These are phyloP conservation scores for Sinocyclocheilus maitianheensis DNA, from an alignment of 2,113 vertebrate species.

Conservation along the genomic window DNA sequence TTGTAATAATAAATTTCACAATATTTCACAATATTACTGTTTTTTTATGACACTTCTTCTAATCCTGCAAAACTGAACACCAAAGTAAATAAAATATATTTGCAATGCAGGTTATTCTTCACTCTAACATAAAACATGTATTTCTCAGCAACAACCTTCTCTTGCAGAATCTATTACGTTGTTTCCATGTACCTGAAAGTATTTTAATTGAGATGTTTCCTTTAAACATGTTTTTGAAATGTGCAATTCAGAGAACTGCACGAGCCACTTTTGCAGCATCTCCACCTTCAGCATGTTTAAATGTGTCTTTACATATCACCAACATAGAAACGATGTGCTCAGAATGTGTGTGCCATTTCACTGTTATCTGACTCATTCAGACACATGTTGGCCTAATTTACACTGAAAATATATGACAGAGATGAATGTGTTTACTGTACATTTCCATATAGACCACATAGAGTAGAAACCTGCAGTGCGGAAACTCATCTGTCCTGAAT, in stretches of 20 bases:
- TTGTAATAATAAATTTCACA: not conserved
- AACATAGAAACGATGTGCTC: not conserved
- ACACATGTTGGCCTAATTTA: not conserved
- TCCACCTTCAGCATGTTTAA: not conserved
- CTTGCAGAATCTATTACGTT: not conserved
- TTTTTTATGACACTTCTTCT: not conserved
- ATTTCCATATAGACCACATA: slow-evolving; percentile 27
- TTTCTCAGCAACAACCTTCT: not conserved
- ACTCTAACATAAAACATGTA: not conserved
- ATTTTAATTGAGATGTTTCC: not conserved
- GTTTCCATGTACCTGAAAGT: slow-evolving; percentile 1
- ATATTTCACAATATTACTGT: too few species aligned
- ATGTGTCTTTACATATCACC: not conserved
- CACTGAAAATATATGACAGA: slow-evolving; percentile 18
- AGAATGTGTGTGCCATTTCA: not conserved
- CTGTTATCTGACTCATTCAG: not conserved
- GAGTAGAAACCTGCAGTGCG: not conserved
- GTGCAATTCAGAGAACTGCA: not conserved
- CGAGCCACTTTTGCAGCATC: not conserved
- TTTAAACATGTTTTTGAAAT: slow-evolving; percentile 29
- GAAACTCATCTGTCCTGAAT: slow-evolving; percentile 4
- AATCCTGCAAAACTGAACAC: not conserved
- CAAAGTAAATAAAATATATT: too few species aligned
- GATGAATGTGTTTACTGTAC: slow-evolving; percentile 27
- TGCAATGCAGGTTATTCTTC: not conserved